Evolutionary conservation across 1,140 invertebrate species (phyloP), one percentile per base, ranked within the genome.

Genomic region (Pseudomyrmex dendroicus): DNA sequence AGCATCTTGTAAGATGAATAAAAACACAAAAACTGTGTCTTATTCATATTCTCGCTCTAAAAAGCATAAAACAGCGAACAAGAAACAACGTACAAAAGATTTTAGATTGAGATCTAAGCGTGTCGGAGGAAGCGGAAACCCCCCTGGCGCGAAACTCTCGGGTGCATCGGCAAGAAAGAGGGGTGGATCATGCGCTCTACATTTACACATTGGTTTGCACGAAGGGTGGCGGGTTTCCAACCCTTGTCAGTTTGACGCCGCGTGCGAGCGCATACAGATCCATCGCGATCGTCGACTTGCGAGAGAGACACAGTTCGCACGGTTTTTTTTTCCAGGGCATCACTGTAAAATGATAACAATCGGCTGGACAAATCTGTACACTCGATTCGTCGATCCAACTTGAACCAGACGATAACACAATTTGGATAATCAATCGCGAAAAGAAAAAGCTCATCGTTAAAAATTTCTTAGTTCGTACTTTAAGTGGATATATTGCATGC

Each of bases 241-340:
- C 91, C 92, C 73, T 77, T 50, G n/a, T 91, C 88, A 93, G 93
- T 93, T 91, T 91, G 85, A 87, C 92, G 92, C 91, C 92, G 93
- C 93, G 93, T 93, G 92, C 92, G 91, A 90, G 89, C 90, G 89
- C 86, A 70, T 50, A 72, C 44, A 90, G 87, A 76, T 89, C 86
- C 88, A 90, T 61, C 87, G 84, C 52, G 84, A 66, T 74, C 68
- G 77, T 56, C 67, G 63, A 20, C 50, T 77, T 84, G 67, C 48
- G 70, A 73, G 68, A 54, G 25, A 44, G 22, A 59, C 22, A 62
- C 1, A 57, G 13, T 67, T 72, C 61, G 5, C 35, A 35, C 35
- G 5, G 67, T 48, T 66, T 61, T 84, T 84, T 87, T 50, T 50
- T 78, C 44, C 35, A 35, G 54, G 57, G 7, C 15, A 77, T 46